A percentile compares a stretch with the other conserved stretches of the same genome.
Conservation (phyloP, 1,140 invertebrate species). For the Listronotus oregonensis region DNA sequence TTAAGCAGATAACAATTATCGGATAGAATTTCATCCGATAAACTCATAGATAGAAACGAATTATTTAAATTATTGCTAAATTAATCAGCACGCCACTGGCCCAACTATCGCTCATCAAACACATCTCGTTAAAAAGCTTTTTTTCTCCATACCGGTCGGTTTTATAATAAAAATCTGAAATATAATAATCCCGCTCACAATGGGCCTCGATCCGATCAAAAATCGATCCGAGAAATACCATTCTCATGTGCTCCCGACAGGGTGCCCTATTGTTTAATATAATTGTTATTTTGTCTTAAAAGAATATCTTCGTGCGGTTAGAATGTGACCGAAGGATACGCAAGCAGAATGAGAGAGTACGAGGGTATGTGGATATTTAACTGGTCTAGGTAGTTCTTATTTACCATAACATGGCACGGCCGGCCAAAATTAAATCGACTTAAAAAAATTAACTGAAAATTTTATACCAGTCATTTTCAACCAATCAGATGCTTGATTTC, state of each 20-base stretch:
- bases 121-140: constrained; percentile 30
- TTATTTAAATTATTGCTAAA: too few species aligned
- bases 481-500: too few species aligned
- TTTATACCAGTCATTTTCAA: too few species aligned
- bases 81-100: constrained; percentile 3
- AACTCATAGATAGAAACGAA: too few species aligned
- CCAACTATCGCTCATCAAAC: constrained; percentile 11
- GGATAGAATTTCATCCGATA: too few species aligned
- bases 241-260: constrained; percentile 37
- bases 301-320: constrained; percentile 17
- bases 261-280: constrained; percentile 40
- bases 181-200: constrained; percentile 36
- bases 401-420: too few species aligned
- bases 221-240: constrained; percentile 36
- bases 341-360: too few species aligned
- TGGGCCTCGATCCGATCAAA: constrained; percentile 30
- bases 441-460: too few species aligned
- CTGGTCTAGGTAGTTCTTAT: too few species aligned
- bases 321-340: constrained; percentile 16
- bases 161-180: constrained; percentile 36
- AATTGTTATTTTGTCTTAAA: constrained; percentile 40
- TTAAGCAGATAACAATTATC: too few species aligned
- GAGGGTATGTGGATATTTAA: too few species aligned
- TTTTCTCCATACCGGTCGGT: constrained; percentile 15
- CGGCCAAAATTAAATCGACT: too few species aligned